Base-by-base conservation (phyloP, 2,888 invertebrate species). In the Prostheceraeus crozeri region DNA sequence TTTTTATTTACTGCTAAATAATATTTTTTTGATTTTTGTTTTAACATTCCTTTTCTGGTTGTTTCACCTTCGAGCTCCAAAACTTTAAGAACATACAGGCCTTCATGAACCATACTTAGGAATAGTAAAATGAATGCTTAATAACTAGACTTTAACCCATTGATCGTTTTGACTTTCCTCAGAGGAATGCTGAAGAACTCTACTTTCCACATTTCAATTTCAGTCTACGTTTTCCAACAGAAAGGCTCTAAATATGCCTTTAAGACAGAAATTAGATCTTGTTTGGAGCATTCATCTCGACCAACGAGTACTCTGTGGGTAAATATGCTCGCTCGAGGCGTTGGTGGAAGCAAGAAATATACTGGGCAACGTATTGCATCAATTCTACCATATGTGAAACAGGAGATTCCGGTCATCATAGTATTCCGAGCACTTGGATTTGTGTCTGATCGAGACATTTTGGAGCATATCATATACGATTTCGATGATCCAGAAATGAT, bases 401-500 rank as follows among this genome's bases (percentile, higher is more conserved):
- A 96, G 79, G 98, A 99, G 80, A 98, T 99, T 69, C 98, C 98
- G 0, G 93, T 99, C 60, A 98, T 99, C 87, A 93, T 99, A 73
- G 96, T 99, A 1, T 99, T 99, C 75, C 83, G 96, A 74, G 98
- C 96, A n/a, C 80, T 93, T 62, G 96, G 98, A 31, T 99, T 99
- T 79, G 98, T 98, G 40, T 94, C 98, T 6, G 98, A 99, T 78
- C 83, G 98, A 71, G 98, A 99, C 78, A 99, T 99, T 70, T 80
- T 99, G 21, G 98, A 99, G 74, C 98, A 99, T 72, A 98, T 99
- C 64, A 98, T 99, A 70, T 99, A 99, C 76, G 98, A 99, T 74
- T 98, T 98, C 79, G 94, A 98, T 77, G 98, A 99, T 78, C 96
- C 93, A 4, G 98, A 99, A 81, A 96, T 99, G 94, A 98, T 99